These are phyloP conservation scores for Scophthalmus maximus DNA, from an alignment of 2,113 vertebrate genomes.

Conservation along the genomic window DNA sequence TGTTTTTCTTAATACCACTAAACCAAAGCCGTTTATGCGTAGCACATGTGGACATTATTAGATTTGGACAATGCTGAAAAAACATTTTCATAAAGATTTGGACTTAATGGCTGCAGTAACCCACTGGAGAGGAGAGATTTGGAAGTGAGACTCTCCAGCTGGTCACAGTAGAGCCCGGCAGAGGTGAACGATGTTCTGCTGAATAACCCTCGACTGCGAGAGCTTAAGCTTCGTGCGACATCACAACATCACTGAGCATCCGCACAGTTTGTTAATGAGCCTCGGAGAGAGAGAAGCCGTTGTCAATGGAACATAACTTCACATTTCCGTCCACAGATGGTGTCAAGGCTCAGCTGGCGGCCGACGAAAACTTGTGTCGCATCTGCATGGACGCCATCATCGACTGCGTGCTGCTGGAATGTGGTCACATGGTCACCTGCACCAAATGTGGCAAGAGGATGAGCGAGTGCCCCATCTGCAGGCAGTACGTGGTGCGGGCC, in stretches of 20 bases:
- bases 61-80: too few species aligned
- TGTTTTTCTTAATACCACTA: too few species aligned
- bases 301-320: neutral
- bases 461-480: constrained; percentile 99
- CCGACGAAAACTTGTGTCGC: constrained; percentile 93
- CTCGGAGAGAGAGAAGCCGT: too few species aligned
- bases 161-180: neutral
- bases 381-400: constrained; percentile 99
- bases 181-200: neutral
- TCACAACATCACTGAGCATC: constrained; percentile 1
- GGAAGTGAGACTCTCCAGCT: neutral
- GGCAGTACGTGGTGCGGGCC: constrained; percentile 96
- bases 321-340: constrained; percentile 82
- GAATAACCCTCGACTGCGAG: neutral
- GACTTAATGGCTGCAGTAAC: too few species aligned
- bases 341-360: constrained; percentile 86
- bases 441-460: constrained; percentile 98
- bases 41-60: too few species aligned
- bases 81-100: too few species aligned
- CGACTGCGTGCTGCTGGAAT: constrained; percentile 97
- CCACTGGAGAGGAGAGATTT: neutral
- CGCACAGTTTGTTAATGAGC: constrained; percentile 6
- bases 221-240: neutral
- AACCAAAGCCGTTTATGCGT: too few species aligned
- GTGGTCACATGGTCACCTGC: constrained; percentile 99